These are phyloP conservation scores for Clostera curtula DNA, from an alignment of 2,888 invertebrate genomes.

Conservation along the genomic window DNA sequence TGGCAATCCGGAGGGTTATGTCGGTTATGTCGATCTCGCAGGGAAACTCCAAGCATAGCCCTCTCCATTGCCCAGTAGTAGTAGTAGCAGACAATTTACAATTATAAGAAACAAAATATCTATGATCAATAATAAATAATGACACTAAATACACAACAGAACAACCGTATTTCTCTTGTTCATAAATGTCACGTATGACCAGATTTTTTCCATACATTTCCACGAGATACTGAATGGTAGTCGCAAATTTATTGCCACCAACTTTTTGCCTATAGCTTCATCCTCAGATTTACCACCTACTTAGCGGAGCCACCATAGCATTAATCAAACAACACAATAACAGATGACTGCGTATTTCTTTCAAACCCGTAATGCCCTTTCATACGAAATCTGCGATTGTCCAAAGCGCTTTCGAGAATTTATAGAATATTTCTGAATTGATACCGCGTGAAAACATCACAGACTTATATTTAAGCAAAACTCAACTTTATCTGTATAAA, in stretches of 20 bases:
- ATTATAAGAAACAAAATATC: too few species aligned
- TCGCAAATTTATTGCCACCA: too few species aligned
- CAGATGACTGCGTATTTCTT: slow-evolving; percentile 32
- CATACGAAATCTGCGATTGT: slow-evolving; percentile 36
- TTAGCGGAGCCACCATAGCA: slow-evolving; percentile 17
- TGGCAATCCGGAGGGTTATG: too few species aligned
- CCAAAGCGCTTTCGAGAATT: slow-evolving; percentile 34
- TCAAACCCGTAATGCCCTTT: slow-evolving; percentile 23
- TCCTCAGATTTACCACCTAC: slow-evolving; percentile 7
- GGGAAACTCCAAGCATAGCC: too few species aligned
- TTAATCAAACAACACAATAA: slow-evolving; percentile 28
- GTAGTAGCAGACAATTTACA: too few species aligned
- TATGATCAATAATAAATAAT: too few species aligned
- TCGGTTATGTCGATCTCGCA: too few species aligned
- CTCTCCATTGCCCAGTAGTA: too few species aligned
- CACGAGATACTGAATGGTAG: background rate
- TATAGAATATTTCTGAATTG: slow-evolving; percentile 38
- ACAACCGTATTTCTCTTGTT: too few species aligned
- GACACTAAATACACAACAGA: too few species aligned
- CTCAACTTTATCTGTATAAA: slow-evolving; percentile 6
- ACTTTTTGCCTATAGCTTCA: background rate
- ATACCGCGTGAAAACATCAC: slow-evolving; percentile 21
- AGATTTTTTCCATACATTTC: too few species aligned
- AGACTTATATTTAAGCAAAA: slow-evolving; percentile 7
- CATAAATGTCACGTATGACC: too few species aligned